Percentiles rank a stretch among this genome's conserved stretches.
phyloP scores from a whole-genome alignment of 2,113 vertebrate species.

The Isichthys henryi region DNA sequence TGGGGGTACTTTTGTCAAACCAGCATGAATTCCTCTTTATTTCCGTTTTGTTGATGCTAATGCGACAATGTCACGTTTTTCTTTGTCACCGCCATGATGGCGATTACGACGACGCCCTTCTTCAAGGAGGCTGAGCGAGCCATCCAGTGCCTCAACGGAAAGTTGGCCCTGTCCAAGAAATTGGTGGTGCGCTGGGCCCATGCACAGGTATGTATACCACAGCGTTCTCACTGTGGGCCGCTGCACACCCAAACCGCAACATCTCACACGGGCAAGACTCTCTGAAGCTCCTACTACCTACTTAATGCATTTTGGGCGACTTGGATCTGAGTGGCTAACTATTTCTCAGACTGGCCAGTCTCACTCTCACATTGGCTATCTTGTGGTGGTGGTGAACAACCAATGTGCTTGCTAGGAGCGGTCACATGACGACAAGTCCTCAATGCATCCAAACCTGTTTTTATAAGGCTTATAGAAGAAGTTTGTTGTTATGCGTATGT shows the following conservation, averaged over 20 bases:
- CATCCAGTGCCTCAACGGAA: conserved; percentile 93
- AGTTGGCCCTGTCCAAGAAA: conserved; percentile 94
- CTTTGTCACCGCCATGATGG: conserved; percentile 3
- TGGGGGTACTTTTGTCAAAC: background rate
- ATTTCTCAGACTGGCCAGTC: background rate
- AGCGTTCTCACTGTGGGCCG: background rate
- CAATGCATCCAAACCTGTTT: background rate
- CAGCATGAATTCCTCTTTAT: background rate
- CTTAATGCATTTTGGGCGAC: background rate
- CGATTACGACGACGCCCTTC: conserved; percentile 19
- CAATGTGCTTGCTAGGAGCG: background rate
- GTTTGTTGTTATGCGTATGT: background rate
- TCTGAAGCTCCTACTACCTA: background rate
- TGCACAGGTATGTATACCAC: conserved; percentile 72
- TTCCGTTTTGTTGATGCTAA: conserved; percentile 23
- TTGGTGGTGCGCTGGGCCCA: conserved; percentile 95
- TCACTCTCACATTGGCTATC: background rate
- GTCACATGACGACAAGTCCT: background rate
- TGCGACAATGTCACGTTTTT: conserved; percentile 10
- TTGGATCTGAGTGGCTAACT: background rate
- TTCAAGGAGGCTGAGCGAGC: conserved; percentile 88
- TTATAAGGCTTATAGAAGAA: background rate
- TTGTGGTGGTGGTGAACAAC: background rate
- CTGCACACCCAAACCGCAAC: background rate
- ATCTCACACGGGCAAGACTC: background rate